A percentile compares a stretch with the other conserved stretches of the same genome.
phyloP scores from a whole-genome alignment of 2,888 invertebrate species.

The Protodeltote pygarga region DNA sequence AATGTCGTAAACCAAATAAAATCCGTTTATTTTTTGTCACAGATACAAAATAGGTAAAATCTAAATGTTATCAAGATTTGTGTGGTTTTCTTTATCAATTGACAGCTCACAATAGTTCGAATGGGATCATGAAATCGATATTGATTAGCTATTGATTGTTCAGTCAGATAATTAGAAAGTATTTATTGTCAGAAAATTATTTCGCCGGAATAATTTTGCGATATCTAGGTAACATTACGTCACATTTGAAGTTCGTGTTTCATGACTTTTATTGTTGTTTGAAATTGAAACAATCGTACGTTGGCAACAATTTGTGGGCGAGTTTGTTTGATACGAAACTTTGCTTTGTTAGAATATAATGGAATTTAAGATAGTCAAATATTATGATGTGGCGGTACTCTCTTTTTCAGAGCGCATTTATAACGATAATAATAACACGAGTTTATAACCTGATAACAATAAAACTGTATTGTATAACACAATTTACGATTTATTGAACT shows the following conservation, averaged over 20 bases:
- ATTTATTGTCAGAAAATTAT: constrained; percentile 1
- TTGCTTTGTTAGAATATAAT: constrained; percentile 12
- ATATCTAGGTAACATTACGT: constrained; percentile 30
- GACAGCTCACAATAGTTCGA: constrained; percentile 9
- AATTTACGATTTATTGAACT: too few species aligned
- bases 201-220: constrained; percentile 21
- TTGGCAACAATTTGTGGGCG: constrained; percentile 3
- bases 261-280: constrained; percentile 32
- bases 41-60: too few species aligned
- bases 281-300: constrained; percentile 35
- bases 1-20: too few species aligned
- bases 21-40: too few species aligned
- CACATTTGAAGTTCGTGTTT: constrained; percentile 27
- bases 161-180: too few species aligned
- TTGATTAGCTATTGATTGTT: constrained; percentile 18
- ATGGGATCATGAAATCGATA: constrained; percentile 3
- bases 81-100: constrained; percentile 3
- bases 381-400: constrained; percentile 1
- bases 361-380: constrained; percentile 18
- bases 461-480: too few species aligned
- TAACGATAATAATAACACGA: too few species aligned
- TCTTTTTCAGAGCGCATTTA: constrained; percentile 1
- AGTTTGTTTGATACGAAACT: constrained; percentile 11
- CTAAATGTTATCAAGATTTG: too few species aligned
- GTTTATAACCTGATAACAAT: too few species aligned